phyloP scores from a whole-genome alignment of 2,797 vertebrate species.

The Agapornis canus region DNA sequence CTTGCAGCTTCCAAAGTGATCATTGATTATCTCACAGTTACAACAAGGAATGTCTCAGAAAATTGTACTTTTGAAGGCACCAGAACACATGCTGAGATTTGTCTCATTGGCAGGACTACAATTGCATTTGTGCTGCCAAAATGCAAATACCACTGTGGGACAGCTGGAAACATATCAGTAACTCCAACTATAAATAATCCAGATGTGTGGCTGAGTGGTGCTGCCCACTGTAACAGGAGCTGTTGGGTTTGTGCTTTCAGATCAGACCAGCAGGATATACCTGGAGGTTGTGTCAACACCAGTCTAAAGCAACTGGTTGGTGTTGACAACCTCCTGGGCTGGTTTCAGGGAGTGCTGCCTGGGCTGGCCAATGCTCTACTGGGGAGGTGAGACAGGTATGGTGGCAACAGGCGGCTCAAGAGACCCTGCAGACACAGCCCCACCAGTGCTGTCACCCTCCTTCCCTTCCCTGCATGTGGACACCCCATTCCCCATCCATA shows the following conservation, averaged over 20 bases:
- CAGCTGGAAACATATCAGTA: background rate
- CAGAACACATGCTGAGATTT: background rate
- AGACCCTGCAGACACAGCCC: background rate
- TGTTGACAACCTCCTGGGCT: background rate
- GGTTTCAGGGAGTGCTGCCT: background rate
- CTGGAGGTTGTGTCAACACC: background rate
- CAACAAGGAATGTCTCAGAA: background rate
- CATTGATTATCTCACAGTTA: background rate
- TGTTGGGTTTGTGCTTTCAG: background rate
- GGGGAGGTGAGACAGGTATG: background rate
- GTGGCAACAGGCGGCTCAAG: background rate
- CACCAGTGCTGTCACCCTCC: background rate
- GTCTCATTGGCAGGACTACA: background rate
- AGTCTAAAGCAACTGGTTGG: background rate
- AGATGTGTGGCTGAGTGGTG: background rate
- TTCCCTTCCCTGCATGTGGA: background rate
- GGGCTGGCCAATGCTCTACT: accelerated
- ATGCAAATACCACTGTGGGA: background rate
- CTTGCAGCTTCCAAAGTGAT: background rate
- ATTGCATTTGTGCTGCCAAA: background rate
- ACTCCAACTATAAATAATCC: background rate
- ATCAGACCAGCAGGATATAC: background rate
- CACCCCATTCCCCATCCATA: accelerated
- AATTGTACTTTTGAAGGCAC: background rate
- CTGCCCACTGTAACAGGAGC: background rate